These are phyloP conservation scores for Scarus forsteni DNA, from an alignment of 2,797 vertebrate genomes.

Conservation along the genomic window DNA sequence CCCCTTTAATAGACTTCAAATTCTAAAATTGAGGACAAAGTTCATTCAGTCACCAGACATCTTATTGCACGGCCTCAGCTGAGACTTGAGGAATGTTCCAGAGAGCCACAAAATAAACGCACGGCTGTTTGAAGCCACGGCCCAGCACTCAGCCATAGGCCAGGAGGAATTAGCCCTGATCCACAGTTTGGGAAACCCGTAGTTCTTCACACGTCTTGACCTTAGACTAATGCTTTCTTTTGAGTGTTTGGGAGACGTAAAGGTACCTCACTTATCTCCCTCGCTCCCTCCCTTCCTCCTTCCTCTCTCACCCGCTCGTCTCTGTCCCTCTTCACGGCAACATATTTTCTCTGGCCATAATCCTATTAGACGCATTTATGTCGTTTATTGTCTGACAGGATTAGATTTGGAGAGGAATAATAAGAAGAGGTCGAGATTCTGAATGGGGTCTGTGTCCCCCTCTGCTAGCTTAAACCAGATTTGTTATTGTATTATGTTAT, in stretches of 20 bases:
- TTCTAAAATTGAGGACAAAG: slow-evolving; percentile 31
- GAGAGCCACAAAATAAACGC: slow-evolving; percentile 61
- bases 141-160: slow-evolving; percentile 40
- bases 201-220: slow-evolving; percentile 41
- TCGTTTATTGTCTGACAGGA: slow-evolving; percentile 80
- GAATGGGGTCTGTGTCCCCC: slow-evolving; percentile 71
- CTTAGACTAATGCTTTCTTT: slow-evolving; percentile 47
- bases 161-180: slow-evolving; percentile 65
- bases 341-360: slow-evolving; percentile 76
- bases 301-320: slow-evolving; percentile 12
- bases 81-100: slow-evolving; percentile 68
- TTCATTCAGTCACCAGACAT: slow-evolving; percentile 50
- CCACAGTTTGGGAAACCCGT: slow-evolving; percentile 54
- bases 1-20: slow-evolving; percentile 2
- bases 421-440: slow-evolving; percentile 65
- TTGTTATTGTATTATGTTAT: slow-evolving; percentile 77
- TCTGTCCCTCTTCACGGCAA: slow-evolving; percentile 39
- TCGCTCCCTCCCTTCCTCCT: neutral
- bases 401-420: slow-evolving; percentile 75
- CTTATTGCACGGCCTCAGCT: slow-evolving; percentile 48
- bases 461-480: slow-evolving; percentile 67
- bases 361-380: slow-evolving; percentile 74
- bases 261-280: slow-evolving; percentile 47
- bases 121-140: slow-evolving; percentile 57
- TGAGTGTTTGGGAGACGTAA: slow-evolving; percentile 48